These are phyloP conservation scores for Dicerorhinus sumatrensis DNA, from an alignment of 2,113 vertebrate genomes.

Conservation along the genomic window DNA sequence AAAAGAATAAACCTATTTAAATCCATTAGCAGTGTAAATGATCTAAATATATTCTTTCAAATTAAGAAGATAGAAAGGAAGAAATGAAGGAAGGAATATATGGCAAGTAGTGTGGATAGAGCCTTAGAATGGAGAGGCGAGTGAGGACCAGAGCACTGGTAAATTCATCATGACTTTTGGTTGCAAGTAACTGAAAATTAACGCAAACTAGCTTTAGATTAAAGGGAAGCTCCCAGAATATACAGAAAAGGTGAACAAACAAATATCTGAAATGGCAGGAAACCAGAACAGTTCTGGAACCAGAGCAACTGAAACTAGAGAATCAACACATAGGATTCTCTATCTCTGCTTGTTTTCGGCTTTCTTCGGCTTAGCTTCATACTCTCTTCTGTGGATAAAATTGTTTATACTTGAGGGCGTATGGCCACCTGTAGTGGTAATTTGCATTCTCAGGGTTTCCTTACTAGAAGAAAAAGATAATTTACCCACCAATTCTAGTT, in stretches of 20 bases:
- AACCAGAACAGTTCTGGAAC: background rate
- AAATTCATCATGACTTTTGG: background rate
- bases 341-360: background rate
- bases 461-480: background rate
- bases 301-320: background rate
- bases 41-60: background rate
- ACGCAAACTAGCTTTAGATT: background rate
- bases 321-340: background rate
- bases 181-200: background rate
- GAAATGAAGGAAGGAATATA: background rate
- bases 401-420: background rate
- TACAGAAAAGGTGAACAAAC: background rate
- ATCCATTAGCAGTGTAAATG: background rate
- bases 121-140: background rate
- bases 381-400: background rate
- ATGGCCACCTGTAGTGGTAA: background rate
- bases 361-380: slow-evolving; percentile 39
- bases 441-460: background rate
- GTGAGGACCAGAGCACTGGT: background rate
- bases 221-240: background rate
- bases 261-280: background rate
- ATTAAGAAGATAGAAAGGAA: background rate
- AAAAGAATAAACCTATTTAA: background rate
- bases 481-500: background rate
- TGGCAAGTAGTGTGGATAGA: background rate